phyloP scores from a whole-genome alignment of 2,113 vertebrate species.

The Phoxinus phoxinus region DNA sequence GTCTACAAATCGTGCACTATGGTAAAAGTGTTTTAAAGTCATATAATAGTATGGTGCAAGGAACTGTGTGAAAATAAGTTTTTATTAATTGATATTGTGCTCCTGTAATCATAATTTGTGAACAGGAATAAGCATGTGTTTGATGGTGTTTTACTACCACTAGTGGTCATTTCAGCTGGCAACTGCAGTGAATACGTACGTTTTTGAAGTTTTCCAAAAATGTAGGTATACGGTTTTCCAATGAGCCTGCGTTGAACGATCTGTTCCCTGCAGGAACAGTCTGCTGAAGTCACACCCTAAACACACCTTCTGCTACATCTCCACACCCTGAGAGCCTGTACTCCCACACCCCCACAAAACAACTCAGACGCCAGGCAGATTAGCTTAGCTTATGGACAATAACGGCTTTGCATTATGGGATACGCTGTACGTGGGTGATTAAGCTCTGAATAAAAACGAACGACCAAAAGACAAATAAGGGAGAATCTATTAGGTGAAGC shows the following conservation, averaged over 20 bases:
- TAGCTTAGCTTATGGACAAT: constrained; percentile 32
- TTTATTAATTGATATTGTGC: too few relatives aligned
- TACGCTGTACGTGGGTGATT: neutral
- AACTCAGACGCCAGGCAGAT: constrained; percentile 38
- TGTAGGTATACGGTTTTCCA: neutral
- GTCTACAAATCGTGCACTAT: too few relatives aligned
- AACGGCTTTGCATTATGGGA: constrained; percentile 13
- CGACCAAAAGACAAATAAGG: constrained; percentile 18
- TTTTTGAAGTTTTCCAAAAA: neutral
- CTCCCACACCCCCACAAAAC: constrained; percentile 11
- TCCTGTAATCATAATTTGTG: neutral
- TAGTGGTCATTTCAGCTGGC: neutral
- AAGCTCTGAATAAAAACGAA: constrained; percentile 17
- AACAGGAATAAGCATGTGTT: neutral
- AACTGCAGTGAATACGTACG: neutral
- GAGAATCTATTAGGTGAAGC: constrained; percentile 3
- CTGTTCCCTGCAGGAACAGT: neutral
- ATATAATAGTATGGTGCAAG: neutral
- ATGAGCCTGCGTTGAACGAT: neutral
- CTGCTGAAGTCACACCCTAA: neutral
- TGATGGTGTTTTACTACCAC: neutral
- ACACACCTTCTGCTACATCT: neutral
- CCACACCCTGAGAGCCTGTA: constrained; percentile 14
- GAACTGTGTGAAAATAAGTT: neutral
- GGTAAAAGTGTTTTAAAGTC: neutral